A percentile compares a stretch with the other conserved stretches of the same genome.
Conservation (phyloP, 2,797 vertebrate species). For the Centroberyx gerrardi region DNA sequence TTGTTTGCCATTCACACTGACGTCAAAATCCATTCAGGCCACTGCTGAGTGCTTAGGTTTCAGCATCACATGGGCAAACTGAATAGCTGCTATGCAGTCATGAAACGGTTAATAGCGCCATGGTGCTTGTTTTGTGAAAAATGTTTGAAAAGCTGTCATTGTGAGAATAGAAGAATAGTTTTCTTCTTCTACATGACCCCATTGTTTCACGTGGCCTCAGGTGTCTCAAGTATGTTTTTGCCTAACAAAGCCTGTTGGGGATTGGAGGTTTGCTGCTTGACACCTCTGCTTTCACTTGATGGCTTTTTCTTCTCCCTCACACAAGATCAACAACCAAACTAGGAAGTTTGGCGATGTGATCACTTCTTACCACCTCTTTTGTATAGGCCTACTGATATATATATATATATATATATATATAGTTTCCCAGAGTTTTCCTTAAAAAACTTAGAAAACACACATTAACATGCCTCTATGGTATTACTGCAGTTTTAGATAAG, state of each 20-base stretch:
- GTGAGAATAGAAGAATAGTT: background rate
- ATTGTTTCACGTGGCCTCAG: background rate
- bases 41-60: slow-evolving; percentile 6
- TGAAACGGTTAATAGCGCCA: background rate
- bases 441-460: too few relatives aligned
- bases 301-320: background rate
- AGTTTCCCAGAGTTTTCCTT: background rate
- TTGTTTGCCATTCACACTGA: background rate
- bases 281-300: background rate
- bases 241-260: background rate
- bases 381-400: background rate
- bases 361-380: background rate
- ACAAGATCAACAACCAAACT: background rate
- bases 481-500: too few relatives aligned
- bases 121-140: background rate
- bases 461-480: background rate
- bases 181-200: background rate
- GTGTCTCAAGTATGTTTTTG: background rate
- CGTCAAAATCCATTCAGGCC: background rate
- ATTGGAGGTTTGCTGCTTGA: background rate
- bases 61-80: background rate
- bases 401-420: too few relatives aligned
- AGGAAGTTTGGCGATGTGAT: background rate
- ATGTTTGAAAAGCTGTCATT: background rate
- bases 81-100: background rate